phyloP scores from a whole-genome alignment of 2,113 vertebrate species.

The Octodon degus region DNA sequence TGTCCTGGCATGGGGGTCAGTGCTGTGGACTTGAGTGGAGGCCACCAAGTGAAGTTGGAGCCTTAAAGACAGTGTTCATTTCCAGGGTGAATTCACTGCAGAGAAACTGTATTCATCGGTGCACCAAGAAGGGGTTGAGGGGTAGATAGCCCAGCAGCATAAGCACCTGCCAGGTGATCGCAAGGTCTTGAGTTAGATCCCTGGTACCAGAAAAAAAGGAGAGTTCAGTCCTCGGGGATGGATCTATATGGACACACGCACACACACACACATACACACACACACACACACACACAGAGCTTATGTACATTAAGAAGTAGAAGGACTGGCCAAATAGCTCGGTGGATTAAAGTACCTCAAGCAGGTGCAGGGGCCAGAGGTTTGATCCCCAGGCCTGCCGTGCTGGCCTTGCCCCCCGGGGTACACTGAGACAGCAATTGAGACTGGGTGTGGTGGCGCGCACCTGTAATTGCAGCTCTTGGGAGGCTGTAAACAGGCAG shows the following conservation, averaged over 20 bases:
- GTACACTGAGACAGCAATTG: no score
- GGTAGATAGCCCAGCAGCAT: no score
- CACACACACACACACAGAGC: background rate
- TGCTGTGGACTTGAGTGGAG: background rate
- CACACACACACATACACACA: background rate
- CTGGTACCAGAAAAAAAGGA: background rate
- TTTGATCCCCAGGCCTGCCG: no score
- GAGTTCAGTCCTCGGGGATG: background rate
- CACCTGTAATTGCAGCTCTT: no score
- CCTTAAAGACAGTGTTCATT: background rate
- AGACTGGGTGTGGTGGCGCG: no score
- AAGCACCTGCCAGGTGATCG: no score
- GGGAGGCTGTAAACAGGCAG: no score
- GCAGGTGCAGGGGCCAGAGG: no score
- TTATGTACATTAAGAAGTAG: slow-evolving; percentile 16
- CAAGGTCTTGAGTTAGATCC: no score
- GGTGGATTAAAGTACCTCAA: no score
- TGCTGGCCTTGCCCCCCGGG: no score
- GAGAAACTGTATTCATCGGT: background rate
- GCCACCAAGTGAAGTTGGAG: background rate
- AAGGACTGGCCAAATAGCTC: no score
- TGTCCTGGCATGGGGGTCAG: background rate
- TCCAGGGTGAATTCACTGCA: background rate
- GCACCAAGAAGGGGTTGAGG: background rate
- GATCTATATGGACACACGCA: background rate